Evolutionary conservation across 2,797 vertebrate genomes (phyloP).

Genomic region (Darevskia mixta): DNA sequence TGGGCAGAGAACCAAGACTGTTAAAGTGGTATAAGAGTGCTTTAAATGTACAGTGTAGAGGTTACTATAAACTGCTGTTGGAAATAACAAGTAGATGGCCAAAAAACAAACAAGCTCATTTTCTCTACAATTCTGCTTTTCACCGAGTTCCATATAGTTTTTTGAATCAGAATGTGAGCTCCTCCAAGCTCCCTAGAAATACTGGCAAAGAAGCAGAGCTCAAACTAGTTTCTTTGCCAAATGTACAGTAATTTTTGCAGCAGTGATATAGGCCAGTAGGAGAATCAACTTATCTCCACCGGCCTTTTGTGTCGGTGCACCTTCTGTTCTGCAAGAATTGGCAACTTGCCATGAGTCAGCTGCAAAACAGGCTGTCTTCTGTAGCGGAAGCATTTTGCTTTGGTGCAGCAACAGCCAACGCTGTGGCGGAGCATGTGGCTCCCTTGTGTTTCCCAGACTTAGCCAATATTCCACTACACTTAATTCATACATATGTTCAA

Average conservation of each 20-base stretch:
- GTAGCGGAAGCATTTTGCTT: conserved; percentile 35
- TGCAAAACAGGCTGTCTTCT: conserved; percentile 52
- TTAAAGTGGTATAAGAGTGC: too few relatives aligned
- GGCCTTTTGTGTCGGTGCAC: neutral
- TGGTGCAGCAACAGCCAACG: accelerated
- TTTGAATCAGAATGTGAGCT: neutral
- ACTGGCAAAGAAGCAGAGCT: neutral
- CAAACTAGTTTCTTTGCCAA: neutral
- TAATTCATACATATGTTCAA: conserved; percentile 62
- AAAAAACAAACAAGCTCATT: too few relatives aligned
- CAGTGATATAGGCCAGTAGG: too few relatives aligned
- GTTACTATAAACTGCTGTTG: too few relatives aligned
- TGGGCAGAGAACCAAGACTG: too few relatives aligned
- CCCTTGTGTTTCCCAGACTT: conserved; percentile 51
- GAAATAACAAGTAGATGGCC: too few relatives aligned
- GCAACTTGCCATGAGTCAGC: conserved; percentile 42
- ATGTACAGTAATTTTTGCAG: neutral
- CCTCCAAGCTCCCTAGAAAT: neutral
- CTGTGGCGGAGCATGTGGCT: conserved; percentile 59
- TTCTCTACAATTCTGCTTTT: neutral
- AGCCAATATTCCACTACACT: conserved; percentile 44
- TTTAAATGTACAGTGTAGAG: too few relatives aligned
- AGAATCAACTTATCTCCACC: too few relatives aligned
- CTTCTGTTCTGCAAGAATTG: conserved; percentile 36
- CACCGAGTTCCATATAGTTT: neutral